Conservation (phyloP, 2,113 vertebrate genomes). For the Dermatemys mawii region DNA sequence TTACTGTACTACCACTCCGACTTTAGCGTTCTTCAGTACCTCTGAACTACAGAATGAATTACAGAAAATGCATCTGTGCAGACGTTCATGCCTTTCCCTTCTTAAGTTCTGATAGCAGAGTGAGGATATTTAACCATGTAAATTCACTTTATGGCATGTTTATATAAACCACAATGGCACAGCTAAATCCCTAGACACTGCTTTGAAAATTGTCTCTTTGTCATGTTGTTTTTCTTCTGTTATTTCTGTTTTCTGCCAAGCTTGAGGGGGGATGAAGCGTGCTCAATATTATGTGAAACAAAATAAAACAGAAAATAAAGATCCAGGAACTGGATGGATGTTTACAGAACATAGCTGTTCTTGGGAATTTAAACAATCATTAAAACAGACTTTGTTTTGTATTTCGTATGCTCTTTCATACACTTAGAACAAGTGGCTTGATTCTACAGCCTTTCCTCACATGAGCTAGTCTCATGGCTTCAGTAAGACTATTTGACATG, state of each 20-base stretch:
- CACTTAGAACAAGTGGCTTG: conserved; percentile 23
- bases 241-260: neutral
- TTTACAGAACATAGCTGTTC: conserved; percentile 10
- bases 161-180: neutral
- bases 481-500: neutral
- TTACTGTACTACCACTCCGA: neutral
- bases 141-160: neutral
- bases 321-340: neutral
- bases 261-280: neutral
- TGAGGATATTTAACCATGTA: neutral
- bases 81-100: neutral
- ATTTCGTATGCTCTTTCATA: neutral
- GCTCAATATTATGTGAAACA: neutral
- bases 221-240: neutral
- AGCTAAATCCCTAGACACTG: neutral
- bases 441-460: conserved; percentile 23
- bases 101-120: neutral
- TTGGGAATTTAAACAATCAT: conserved; percentile 28
- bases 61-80: neutral
- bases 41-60: neutral
- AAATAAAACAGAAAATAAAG: conserved; percentile 5
- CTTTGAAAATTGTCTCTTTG: neutral
- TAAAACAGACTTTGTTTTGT: conserved; percentile 33
- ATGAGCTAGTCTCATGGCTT: conserved; percentile 25
- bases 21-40: neutral